Percentiles rank a stretch among this genome's conserved stretches.
Conservation (phyloP, 2,888 invertebrate genomes). For the Gymnoscelis rufifasciata region DNA sequence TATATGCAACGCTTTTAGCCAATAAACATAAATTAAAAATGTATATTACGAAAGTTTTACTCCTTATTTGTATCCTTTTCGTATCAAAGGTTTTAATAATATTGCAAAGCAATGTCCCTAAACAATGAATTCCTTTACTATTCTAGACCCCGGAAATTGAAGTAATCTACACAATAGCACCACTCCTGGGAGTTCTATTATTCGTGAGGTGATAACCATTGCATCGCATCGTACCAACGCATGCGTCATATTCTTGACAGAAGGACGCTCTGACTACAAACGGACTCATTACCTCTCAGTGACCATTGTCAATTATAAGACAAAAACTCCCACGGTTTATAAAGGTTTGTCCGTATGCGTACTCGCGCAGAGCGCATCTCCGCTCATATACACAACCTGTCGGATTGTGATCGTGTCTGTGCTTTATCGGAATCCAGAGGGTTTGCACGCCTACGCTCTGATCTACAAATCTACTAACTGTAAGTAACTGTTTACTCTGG, state of each 20-base stretch:
- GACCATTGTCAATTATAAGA: conserved; percentile 73
- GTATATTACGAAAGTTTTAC: no score
- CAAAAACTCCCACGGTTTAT: conserved; percentile 78
- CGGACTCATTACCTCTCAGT: conserved; percentile 71
- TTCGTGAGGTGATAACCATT: conserved; percentile 54
- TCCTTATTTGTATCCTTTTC: no score
- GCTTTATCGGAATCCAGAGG: conserved; percentile 35
- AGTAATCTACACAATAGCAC: conserved; percentile 29
- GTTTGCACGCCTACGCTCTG: conserved; percentile 1
- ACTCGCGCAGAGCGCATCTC: conserved; percentile 70
- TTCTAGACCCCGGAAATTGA: conserved; percentile 24
- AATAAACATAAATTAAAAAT: no score
- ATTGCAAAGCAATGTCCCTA: background rate
- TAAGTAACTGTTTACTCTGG: conserved; percentile 14
- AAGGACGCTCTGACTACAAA: conserved; percentile 74
- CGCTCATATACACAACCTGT: conserved; percentile 39
- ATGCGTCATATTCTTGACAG: conserved; percentile 65
- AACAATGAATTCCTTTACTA: conserved; percentile 12
- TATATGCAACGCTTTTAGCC: no score
- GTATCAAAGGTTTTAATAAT: no score
- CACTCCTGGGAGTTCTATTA: conserved; percentile 41
- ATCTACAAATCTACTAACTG: conserved; percentile 5
- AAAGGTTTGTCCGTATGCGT: conserved; percentile 63
- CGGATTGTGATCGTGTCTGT: conserved; percentile 43
- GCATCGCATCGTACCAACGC: conserved; percentile 50